Base-by-base conservation (phyloP, 1,140 invertebrate species). In the Contarinia nasturtii region DNA sequence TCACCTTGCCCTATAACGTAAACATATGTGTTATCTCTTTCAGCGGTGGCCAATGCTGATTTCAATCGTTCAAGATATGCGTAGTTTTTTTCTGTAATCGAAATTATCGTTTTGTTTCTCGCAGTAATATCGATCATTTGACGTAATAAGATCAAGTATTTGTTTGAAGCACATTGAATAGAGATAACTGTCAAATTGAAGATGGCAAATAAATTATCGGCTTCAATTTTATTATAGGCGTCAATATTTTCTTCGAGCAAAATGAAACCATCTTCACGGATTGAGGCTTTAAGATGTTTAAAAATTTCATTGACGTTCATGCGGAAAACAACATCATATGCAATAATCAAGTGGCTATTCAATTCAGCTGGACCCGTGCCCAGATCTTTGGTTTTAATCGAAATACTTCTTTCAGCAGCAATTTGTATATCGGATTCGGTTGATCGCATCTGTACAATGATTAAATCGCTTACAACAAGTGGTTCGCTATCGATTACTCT, bases 381-480 rank as follows among this genome's bases (percentile, higher is more conserved):
- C 7, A 34, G 7, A 14, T 34, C 14, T 34, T 34, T 34, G 33
- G 7, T 34, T 34, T 8, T 34, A 8, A 8, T 34, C 14, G 7
- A 14, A 34, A 34, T 8, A 8, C 14, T 14, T 7, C 7, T 14
- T 14, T 8, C 33, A 53, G 68, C 46, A 33, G 59, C 60, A 38
- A 72, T 52, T 22, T 63, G 52, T 54, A 57, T 48, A 41, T 57
- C 47, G 50, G 51, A 48, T 45, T 73, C 45, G 47, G 71, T 46
- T 75, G 80, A 61, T 83, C 67, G 1, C 91, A 66, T 14, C 7
- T 7, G 7, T 8, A 34, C 14, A 14, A 34, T 14, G 7, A 14
- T 14, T 8, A 34, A 8, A 34, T 34, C 33, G 33, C 7, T 34
- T 34, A 34, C 33, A 7, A 34, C 7, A 34, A 8, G 7, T 14